A percentile compares a stretch with the other conserved stretches of the same genome.
Evolutionary conservation across 2,113 vertebrate genomes (phyloP).

Genomic region (Neodon shergylaensis): DNA sequence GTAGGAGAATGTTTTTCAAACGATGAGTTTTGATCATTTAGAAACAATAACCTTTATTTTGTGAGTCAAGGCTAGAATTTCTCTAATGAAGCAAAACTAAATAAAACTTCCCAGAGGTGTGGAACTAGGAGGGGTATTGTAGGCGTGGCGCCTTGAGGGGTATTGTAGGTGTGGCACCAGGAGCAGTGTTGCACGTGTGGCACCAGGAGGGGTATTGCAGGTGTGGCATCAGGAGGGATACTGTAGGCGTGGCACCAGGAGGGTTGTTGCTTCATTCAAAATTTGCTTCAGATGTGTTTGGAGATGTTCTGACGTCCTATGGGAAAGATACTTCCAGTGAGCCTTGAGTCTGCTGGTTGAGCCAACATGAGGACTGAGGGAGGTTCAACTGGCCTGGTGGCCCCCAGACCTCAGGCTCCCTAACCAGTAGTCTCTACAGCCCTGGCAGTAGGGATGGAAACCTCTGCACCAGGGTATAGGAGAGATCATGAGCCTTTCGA

Average conservation of each 20-base stretch:
- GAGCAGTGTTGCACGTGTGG: no score
- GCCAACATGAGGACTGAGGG: not conserved
- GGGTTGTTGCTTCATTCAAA: no score
- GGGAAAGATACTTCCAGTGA: not conserved
- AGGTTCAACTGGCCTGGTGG: no score
- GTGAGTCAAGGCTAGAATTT: not conserved
- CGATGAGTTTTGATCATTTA: not conserved
- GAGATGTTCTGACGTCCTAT: no score
- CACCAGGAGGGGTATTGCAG: no score
- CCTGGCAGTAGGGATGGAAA: no score
- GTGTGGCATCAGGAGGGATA: no score
- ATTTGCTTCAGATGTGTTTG: not conserved
- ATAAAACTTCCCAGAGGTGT: not conserved
- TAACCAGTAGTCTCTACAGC: not conserved
- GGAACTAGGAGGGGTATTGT: not conserved
- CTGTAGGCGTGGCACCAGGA: no score
- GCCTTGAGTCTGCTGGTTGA: not conserved
- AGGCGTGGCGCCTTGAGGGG: no score
- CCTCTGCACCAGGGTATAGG: no score
- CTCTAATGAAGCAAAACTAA: not conserved
- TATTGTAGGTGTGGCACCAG: accelerated
- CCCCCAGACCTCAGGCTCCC: not conserved
- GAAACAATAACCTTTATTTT: not conserved
- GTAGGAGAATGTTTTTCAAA: not conserved
- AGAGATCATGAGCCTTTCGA: not conserved